Evolutionary conservation across 2,797 vertebrate species (phyloP), one percentile per base, ranked within the genome.

Genomic region (Fundulus diaphanus): DNA sequence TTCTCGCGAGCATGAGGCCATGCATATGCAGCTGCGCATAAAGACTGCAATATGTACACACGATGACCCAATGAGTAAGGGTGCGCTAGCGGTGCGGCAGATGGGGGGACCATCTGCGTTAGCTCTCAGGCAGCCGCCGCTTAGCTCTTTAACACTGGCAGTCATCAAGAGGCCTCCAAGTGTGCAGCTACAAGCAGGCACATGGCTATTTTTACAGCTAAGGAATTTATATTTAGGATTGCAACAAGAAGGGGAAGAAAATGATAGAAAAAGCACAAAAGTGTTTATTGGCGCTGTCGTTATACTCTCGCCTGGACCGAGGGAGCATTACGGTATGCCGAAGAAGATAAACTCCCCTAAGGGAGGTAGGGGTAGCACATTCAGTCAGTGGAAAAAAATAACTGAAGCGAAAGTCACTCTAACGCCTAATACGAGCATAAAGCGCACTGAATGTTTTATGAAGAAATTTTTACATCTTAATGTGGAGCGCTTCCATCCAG

Each of bases 371-470:
- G 76, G 48, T 79, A 87, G 82, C 69, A 68, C 73, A 85, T 77
- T 31, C 76, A 76, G 70, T 74, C 75, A 81, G 72, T 79, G 77
- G 73, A 81, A 76, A 81, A 77, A 80, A 86, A 83, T 48, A 70
- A 82, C 75, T 42, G 31, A 35, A 79, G 70, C 66, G 79, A 86
- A 81, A 88, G 87, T 80, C 82, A 83, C 87, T 90, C 87, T 75
- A 85, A 86, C 27, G 68, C 77, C 84, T 87, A 84, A 90, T 83
- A 87, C 78, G 18, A 65, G 75, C 33, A n/a, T 84, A 80, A 89
- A 89, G 80, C 73, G 69, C 80, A 51, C 82, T 93, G 68, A 93
- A 95, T 93, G 89, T 92, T 94, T 94, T 82, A 95, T 93, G 85
- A 91, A 82, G 83, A 86, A 84, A 83, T 84, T 91, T 89, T 90